Percentiles rank a stretch among this genome's conserved stretches.
These are phyloP conservation scores for Drosophila aldrichi DNA, from an alignment of 2,888 invertebrate species.

Conservation along the genomic window DNA sequence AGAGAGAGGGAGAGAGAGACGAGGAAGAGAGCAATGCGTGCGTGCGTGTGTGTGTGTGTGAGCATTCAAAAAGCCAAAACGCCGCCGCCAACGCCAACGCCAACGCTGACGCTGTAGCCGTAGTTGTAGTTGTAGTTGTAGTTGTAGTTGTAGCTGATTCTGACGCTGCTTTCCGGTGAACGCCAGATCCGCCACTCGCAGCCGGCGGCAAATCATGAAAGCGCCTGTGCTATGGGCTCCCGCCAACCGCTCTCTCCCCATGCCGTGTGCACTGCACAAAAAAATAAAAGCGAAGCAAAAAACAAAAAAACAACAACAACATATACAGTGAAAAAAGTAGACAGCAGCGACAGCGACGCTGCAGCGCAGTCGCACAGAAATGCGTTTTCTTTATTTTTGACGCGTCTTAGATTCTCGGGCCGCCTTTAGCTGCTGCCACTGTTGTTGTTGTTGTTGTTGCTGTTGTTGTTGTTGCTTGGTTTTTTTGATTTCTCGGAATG, in stretches of 20 bases:
- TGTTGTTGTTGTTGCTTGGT: slow-evolving; percentile 10
- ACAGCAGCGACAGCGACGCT: slow-evolving; percentile 19
- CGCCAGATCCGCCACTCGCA: slow-evolving; percentile 59
- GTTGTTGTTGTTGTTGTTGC: slow-evolving; percentile 17
- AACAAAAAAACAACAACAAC: slow-evolving; percentile 10
- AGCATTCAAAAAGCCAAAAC: slow-evolving; percentile 63
- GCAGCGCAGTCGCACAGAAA: slow-evolving; percentile 56
- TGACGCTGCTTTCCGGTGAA: slow-evolving; percentile 69
- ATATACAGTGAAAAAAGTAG: slow-evolving; percentile 42
- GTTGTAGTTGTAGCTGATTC: background rate
- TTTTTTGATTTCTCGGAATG: slow-evolving; percentile 76
- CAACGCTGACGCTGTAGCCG: slow-evolving; percentile 14
- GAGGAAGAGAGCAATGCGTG: slow-evolving; percentile 6
- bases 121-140: background rate
- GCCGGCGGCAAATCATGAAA: slow-evolving; percentile 79
- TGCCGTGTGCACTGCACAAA: slow-evolving; percentile 33
- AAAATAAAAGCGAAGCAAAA: slow-evolving; percentile 18
- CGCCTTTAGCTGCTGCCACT: slow-evolving; percentile 25
- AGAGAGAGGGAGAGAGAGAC: background rate
- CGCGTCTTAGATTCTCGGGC: slow-evolving; percentile 72
- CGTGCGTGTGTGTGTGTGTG: slow-evolving; percentile 14
- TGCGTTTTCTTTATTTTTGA: slow-evolving; percentile 77
- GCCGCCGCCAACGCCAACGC: slow-evolving; percentile 39
- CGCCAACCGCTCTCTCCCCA: slow-evolving; percentile 3
- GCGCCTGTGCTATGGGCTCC: slow-evolving; percentile 47